Base-by-base conservation (phyloP, 2,888 invertebrate species). In the Philaethria dido region DNA sequence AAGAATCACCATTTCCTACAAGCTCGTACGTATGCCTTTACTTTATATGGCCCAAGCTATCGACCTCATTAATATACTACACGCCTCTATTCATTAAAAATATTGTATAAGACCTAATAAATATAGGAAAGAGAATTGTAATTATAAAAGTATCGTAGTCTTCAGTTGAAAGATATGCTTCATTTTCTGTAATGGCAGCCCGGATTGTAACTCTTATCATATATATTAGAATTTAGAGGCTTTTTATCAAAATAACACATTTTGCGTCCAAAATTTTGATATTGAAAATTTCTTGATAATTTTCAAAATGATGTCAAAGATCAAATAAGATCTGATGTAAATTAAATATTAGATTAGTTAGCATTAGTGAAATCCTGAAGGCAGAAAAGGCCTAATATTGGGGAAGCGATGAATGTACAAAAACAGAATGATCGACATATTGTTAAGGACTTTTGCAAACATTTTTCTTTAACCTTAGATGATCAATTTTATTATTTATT, bases 121-220 rank as follows among this genome's bases (percentile, higher is more conserved):
- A 89, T 90, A 90, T 91, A 92, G 91, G 90, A 92, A 87, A 90
- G 89, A 89, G 80, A 89, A 88, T 84, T 87, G 89, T 87, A 86
- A 85, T 86, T 82, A 87, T 89, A 90, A 87, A 88, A 85, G 81
- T 89, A 84, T 78, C 79, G 85, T 86, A 93, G 92, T 93, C 93
- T 93, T 92, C 83, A 86, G 82, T 89, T 85, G 84, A 88, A 89
- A 89, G 93, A 93, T 93, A 93, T 93, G 93, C 92, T 88, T 91
- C 79, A 90, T 89, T 92, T 90, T 86, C 89, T 75, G 79, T 84
- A 86, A 85, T 89, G 92, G 91, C 90, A 91, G 90, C 90, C 84
- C 82, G 76, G 78, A 78, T 77, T 77, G 76, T 80, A 77, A 79
- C 77, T 73, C 77, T 80, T 76, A 74, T 50, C 44, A 54, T 70